Evolutionary conservation across 2,113 vertebrate genomes (phyloP).

Genomic region (Ailuropoda melanoleuca): DNA sequence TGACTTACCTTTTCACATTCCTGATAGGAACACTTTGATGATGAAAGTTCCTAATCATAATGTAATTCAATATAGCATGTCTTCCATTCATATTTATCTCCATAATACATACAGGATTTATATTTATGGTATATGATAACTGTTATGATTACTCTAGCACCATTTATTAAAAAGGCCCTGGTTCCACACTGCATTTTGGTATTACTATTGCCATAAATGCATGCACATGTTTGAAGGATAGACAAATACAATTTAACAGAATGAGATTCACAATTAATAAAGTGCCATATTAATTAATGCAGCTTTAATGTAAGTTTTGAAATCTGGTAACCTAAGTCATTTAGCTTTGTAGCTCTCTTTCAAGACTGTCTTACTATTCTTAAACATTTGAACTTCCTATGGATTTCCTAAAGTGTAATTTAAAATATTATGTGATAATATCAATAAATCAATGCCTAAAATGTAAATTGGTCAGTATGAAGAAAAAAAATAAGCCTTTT

Average conservation of each 20-base stretch:
- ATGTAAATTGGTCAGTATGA: not conserved
- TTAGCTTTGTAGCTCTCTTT: not conserved
- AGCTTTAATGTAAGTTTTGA: not conserved
- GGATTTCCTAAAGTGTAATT: not conserved
- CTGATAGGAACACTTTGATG: not conserved
- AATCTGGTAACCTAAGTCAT: not conserved
- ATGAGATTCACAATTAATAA: not conserved
- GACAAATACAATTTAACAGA: not conserved
- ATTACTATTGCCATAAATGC: not conserved
- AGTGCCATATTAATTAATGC: not conserved
- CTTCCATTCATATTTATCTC: not conserved
- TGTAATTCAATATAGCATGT: not conserved
- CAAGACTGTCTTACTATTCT: not conserved
- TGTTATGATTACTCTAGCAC: not conserved
- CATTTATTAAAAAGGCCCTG: not conserved
- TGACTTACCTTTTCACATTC: not conserved
- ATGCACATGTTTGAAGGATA: not conserved
- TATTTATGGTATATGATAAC: not conserved
- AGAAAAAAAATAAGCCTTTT: not conserved
- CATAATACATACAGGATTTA: not conserved
- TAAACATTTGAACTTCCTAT: not conserved
- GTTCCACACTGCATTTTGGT: not conserved
- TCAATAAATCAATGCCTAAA: not conserved
- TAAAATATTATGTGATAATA: not conserved
- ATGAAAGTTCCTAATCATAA: not conserved